Evolutionary conservation across 1,140 invertebrate species (phyloP), one percentile per base, ranked within the genome.

Genomic region (Macrotrachela quadricornifera): DNA sequence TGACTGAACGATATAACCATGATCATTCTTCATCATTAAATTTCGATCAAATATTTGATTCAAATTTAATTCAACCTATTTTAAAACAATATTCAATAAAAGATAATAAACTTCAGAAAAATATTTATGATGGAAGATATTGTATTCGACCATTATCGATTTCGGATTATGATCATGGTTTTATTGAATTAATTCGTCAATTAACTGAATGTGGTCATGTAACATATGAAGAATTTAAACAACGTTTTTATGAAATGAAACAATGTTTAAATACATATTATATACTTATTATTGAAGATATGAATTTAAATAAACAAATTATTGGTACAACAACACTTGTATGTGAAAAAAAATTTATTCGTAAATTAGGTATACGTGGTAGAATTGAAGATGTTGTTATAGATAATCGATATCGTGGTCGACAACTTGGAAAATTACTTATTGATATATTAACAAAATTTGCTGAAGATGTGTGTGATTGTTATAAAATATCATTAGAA

Each of bases 331-430:
- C 86, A 54, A 85, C 88, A 2, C 79, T 95, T 64, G 76, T 85
- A n/a, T 75, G 83, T 0, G 91, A 95, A 60, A 79, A 85, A 62
- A 80, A 85, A 60, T 96, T 96, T 67, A 88, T 96, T 63, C 82
- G 85, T 60, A 78, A 78, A 62, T 79, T 74, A 67, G 78, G 78
- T n/a, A 62, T 80, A 70, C 78, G 85, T 64, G 90, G 81, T 16
- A 75, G 85, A 47, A 72, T 97, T 57, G 90, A 97, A 76, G 91
- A 97, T 75, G 86, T 97, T 1, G 86, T 95, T 6, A 85, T 95
- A 0, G 82, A 82, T 66, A 78, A 80, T 57, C 77, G 77, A 10
- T 88, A 91, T 62, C 74, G 88, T 65, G 86, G 87, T 57, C 84
- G 83, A 65, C 82, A 91, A 64, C 69, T 94, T 16, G 88, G 87